phyloP scores from a whole-genome alignment of 2,888 invertebrate genomes.

The Ptilodon capucinus region DNA sequence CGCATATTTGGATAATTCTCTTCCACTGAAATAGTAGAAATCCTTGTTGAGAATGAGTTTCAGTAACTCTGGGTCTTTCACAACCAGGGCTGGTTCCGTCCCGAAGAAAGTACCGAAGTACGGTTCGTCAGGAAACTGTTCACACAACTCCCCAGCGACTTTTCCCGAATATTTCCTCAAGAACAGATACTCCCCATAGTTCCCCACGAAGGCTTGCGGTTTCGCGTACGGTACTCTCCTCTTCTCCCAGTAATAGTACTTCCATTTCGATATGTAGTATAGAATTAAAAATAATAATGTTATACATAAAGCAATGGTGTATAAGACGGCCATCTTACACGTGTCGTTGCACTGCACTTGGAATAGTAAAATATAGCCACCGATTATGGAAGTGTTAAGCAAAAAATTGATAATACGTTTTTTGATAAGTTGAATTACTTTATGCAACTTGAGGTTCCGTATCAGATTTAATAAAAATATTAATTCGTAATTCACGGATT shows the following conservation, averaged over 20 bases:
- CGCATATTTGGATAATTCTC: conserved; percentile 30
- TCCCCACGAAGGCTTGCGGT: conserved; percentile 40
- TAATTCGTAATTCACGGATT: too few relatives aligned
- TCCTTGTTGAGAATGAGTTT: conserved; percentile 40
- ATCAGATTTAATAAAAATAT: too few relatives aligned
- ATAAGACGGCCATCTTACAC: not conserved
- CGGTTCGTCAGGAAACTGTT: conserved; percentile 37
- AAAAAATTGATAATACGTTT: too few relatives aligned
- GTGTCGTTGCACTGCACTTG: too few relatives aligned
- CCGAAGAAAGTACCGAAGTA: conserved; percentile 47
- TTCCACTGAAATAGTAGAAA: conserved; percentile 37
- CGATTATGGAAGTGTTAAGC: too few relatives aligned
- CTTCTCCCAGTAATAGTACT: conserved; percentile 40
- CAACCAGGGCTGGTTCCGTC: conserved; percentile 40
- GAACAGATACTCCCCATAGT: conserved; percentile 38
- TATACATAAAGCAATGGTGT: not conserved
- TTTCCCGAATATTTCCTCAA: conserved; percentile 24
- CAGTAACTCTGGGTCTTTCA: conserved; percentile 36
- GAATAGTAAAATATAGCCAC: too few relatives aligned
- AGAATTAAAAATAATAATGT: not conserved
- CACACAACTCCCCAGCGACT: conserved; percentile 32
- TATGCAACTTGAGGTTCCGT: too few relatives aligned
- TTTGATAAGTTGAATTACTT: too few relatives aligned
- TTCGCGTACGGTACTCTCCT: conserved; percentile 33
- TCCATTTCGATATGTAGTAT: conserved; percentile 5